Base-by-base conservation (phyloP, 2,888 invertebrate genomes). In the Drosophila bunnanda region DNA sequence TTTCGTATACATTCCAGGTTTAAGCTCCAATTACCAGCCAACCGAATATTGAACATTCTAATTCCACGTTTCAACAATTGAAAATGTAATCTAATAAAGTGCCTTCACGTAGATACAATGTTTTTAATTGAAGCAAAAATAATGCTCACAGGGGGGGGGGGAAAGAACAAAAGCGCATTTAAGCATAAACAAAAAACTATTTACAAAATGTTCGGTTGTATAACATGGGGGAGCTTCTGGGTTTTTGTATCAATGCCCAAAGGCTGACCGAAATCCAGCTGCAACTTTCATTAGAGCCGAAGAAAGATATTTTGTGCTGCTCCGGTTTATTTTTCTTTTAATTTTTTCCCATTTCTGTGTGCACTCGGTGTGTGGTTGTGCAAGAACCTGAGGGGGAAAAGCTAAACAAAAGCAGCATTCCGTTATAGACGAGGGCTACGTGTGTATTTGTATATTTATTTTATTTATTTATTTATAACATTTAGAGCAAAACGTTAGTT, bases 381-480 rank as follows among this genome's bases (percentile, higher is more conserved):
- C 41, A 30, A 25, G 28, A 20, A 28, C 20, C 17, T 36, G 55
- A 12, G 52, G 32, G 17, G 46, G 17, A 30, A 36, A 46, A 10
- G 53, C 38, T 36, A 52, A 71, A 83, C 58, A 71, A 79, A 62
- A 54, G 52, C 64, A 64, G 36, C 46, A 67, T 84, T 81, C 52
- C 52, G 69, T 68, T 64, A 50, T 17, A 25, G 20, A 34, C 32
- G 53, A 39, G 46, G 39, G 50, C 50, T 52, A 28, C 55, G 68
- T 55, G 53, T 70, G 20, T 54, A 36, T 70, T 67, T 53, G 34
- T 72, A 65, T 75, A 78, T 75, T 71, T 78, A 71, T 82, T 76
- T 70, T 65, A 50, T 78, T 75, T 75, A 87, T 74, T 74, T 84
- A 84, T 84, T 81, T 79, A 87, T 65, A 77, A 69, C 72, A 74